phyloP scores from a whole-genome alignment of 2,888 invertebrate genomes.

The Andrena marginata region DNA sequence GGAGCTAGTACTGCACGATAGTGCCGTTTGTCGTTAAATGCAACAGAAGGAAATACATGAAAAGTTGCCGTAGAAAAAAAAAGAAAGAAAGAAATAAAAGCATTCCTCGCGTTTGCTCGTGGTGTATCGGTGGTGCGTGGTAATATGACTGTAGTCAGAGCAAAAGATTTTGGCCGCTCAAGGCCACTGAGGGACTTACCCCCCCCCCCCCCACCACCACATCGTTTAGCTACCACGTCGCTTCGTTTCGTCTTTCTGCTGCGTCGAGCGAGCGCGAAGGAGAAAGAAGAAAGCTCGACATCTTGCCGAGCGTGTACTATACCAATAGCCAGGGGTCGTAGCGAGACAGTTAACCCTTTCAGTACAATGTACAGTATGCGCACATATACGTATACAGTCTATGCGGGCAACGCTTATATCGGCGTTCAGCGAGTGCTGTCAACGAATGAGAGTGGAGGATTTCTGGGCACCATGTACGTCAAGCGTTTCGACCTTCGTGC shows the following conservation, averaged over 20 bases:
- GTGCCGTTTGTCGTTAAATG: slow-evolving; percentile 4
- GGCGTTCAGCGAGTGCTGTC: too few relatives aligned
- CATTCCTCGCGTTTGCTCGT: slow-evolving; percentile 72
- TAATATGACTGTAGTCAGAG: slow-evolving; percentile 79
- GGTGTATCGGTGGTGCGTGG: slow-evolving; percentile 80
- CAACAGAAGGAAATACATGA: slow-evolving; percentile 15
- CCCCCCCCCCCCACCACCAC: too few relatives aligned
- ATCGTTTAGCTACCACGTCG: not conserved
- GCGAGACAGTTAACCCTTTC: too few relatives aligned
- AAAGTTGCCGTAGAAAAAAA: slow-evolving; percentile 17
- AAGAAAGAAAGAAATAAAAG: slow-evolving; percentile 4
- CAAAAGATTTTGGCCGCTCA: slow-evolving; percentile 63
- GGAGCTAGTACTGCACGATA: slow-evolving; percentile 11
- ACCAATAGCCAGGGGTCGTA: too few relatives aligned
- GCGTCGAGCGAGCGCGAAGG: not conserved
- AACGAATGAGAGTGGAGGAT: too few relatives aligned
- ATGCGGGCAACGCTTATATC: too few relatives aligned
- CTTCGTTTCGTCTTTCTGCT: not conserved
- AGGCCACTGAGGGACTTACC: slow-evolving; percentile 3
- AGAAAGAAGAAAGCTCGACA: not conserved
- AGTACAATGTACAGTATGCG: too few relatives aligned
- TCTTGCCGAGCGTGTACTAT: too few relatives aligned
- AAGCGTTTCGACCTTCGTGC: not conserved
- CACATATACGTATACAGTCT: too few relatives aligned
- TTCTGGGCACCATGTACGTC: too few relatives aligned